A percentile compares a stretch with the other conserved stretches of the same genome.
Conservation (phyloP, 2,888 invertebrate species). For the Epicampocera succincta region DNA sequence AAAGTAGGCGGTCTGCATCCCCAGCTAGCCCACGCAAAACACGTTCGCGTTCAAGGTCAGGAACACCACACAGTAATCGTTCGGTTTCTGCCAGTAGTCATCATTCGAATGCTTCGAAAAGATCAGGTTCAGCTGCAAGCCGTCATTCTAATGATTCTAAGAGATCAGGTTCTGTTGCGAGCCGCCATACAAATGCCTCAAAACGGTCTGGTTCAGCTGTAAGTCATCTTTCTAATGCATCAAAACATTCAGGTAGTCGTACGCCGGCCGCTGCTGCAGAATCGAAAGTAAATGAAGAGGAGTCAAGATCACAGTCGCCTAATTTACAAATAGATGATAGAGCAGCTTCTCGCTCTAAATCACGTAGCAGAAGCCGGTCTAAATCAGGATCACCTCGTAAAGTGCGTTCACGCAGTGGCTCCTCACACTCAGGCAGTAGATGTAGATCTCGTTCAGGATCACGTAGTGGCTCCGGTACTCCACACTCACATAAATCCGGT, state of each 20-base stretch:
- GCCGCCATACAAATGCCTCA: conserved; percentile 37
- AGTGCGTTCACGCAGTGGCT: conserved; percentile 59
- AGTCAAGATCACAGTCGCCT: conserved; percentile 83
- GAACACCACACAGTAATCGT: conserved; percentile 76
- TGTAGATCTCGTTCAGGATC: conserved; percentile 73
- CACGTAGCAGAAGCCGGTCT: conserved; percentile 74
- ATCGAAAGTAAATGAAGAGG: conserved; percentile 74
- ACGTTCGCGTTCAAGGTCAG: conserved; percentile 74
- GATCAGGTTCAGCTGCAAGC: conserved; percentile 60
- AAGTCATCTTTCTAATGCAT: conserved; percentile 51
- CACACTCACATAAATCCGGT: conserved; percentile 71
- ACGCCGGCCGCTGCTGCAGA: conserved; percentile 37
- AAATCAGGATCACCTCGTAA: conserved; percentile 71
- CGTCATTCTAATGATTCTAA: conserved; percentile 68
- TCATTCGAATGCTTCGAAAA: conserved; percentile 70
- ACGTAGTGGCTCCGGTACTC: conserved; percentile 72
- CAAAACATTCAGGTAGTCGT: conserved; percentile 67
- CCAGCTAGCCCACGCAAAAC: conserved; percentile 69
- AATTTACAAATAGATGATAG: conserved; percentile 83
- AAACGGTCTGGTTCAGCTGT: conserved; percentile 57
- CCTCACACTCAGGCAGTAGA: conserved; percentile 70
- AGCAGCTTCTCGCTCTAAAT: conserved; percentile 79
- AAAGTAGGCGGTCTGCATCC: conserved; percentile 57
- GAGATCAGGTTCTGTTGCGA: conserved; percentile 58
- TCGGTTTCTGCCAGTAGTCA: conserved; percentile 73